phyloP scores from a whole-genome alignment of 1,140 invertebrate genomes.

The Pectinophora gossypiella region DNA sequence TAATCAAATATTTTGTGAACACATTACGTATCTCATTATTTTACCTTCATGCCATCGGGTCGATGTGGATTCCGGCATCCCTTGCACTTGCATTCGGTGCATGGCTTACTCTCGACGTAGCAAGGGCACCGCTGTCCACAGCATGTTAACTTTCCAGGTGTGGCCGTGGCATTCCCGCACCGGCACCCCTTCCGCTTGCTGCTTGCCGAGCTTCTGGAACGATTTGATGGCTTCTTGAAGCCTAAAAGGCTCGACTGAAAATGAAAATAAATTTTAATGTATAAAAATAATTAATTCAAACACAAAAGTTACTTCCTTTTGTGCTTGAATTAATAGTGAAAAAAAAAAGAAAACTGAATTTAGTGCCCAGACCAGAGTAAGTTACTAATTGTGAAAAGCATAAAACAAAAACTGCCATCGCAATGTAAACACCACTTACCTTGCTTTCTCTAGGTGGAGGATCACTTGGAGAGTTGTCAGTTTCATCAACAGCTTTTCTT shows the following conservation, averaged over 20 bases:
- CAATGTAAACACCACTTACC: neutral
- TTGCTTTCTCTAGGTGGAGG: conserved; percentile 42
- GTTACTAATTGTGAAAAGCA: neutral
- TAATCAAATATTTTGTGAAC: no score
- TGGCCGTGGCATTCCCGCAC: conserved; percentile 92
- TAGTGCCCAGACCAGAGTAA: no score
- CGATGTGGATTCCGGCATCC: conserved; percentile 93
- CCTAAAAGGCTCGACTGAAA: conserved; percentile 62
- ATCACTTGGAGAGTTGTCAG: conserved; percentile 37
- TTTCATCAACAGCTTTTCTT: conserved; percentile 80
- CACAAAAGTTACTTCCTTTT: no score
- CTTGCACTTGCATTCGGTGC: conserved; percentile 91
- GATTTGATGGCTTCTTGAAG: conserved; percentile 75
- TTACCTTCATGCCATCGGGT: conserved; percentile 86
- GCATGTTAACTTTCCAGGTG: conserved; percentile 92
- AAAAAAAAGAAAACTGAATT: no score
- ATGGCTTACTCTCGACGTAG: conserved; percentile 91
- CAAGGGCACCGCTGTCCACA: conserved; percentile 95
- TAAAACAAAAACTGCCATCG: neutral
- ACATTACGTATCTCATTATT: no score
- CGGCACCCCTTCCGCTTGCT: conserved; percentile 86
- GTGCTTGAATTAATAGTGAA: neutral
- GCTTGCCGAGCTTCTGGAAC: conserved; percentile 56
- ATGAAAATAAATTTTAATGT: conserved; percentile 8
- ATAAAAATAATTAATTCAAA: conserved; percentile 2